Evolutionary conservation across 1,140 invertebrate genomes (phyloP), one percentile per base, ranked within the genome.

Genomic region (Diachasma alloeum): DNA sequence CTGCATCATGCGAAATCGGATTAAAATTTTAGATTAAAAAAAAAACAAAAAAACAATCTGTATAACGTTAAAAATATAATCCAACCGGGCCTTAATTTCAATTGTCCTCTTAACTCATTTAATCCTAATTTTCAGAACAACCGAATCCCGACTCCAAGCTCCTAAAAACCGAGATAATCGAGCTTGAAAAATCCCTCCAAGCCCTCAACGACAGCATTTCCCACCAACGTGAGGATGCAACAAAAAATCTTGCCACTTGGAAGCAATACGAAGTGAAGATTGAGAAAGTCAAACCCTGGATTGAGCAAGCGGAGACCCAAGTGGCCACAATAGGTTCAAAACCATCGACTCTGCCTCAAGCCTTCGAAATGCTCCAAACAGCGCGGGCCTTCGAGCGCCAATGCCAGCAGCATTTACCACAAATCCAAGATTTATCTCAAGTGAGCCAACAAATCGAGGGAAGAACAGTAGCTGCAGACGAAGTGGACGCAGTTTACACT

Each of bases 201-300:
- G 91, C 92, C 10, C 89, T 97, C 17, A 93, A 96, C 80, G 89
- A 92, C 17, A 93, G 92, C 59, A 93, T 95, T 53, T 92, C 93
- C 81, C 92, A 93, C 76, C 93, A 96, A 83, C 92, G 93, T 31
- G 92, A 93, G 81, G 91, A 92, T 0, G 93, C 96, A 2, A 91
- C 93, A 74, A 91, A 94, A 83, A 96, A 97, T 86, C 90, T 97
- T 26, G 91, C 93, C 24, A 94, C 94, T 63, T 98, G 96, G 95
- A 93, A 96, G 82, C 93, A 94, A 81, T 98, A 97, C 87, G 95
- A 97, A 89, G 91, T 92, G 48, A 92, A 92, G 79, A 90, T 96
- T 31, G 91, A 94, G 72, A 92, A 96, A 86, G 91, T 98, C 31
- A 94, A 95, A 85, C 96, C 96, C 1, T 97, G 96, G 94, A 92